A percentile compares a stretch with the other conserved stretches of the same genome.
These are phyloP conservation scores for Phaethon lepturus DNA, from an alignment of 2,113 vertebrate genomes.

Conservation along the genomic window DNA sequence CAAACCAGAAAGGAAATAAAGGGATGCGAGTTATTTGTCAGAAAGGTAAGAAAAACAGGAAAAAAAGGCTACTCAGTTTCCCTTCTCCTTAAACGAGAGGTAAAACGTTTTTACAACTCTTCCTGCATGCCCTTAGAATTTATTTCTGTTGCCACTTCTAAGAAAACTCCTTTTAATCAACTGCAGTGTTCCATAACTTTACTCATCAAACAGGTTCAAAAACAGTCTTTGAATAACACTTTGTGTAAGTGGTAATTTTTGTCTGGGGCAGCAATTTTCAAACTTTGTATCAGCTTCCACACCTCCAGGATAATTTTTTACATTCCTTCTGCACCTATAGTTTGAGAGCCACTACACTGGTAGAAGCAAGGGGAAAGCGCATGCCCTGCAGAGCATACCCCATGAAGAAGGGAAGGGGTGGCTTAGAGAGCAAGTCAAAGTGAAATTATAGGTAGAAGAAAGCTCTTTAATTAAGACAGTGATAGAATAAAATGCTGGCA, in stretches of 20 bases:
- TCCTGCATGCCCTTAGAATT: not conserved
- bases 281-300: not conserved
- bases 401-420: accelerated
- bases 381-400: not conserved
- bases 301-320: not conserved
- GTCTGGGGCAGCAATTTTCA: not conserved
- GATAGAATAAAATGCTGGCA: not conserved
- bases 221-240: not conserved
- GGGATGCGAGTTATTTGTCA: not conserved
- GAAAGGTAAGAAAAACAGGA: not conserved
- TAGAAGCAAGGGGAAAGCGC: not conserved
- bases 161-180: not conserved
- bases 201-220: not conserved
- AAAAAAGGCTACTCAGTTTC: not conserved
- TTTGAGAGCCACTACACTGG: not conserved
- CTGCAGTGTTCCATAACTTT: not conserved
- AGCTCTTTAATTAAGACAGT: not conserved
- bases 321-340: not conserved
- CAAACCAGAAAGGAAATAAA: not conserved
- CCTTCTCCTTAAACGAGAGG: not conserved
- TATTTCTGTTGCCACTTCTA: not conserved
- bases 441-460: not conserved
- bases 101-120: not conserved
- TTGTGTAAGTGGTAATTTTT: not conserved
- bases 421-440: not conserved